These are phyloP conservation scores for Guaruba guarouba DNA, from an alignment of 2,113 vertebrate genomes.

Conservation along the genomic window DNA sequence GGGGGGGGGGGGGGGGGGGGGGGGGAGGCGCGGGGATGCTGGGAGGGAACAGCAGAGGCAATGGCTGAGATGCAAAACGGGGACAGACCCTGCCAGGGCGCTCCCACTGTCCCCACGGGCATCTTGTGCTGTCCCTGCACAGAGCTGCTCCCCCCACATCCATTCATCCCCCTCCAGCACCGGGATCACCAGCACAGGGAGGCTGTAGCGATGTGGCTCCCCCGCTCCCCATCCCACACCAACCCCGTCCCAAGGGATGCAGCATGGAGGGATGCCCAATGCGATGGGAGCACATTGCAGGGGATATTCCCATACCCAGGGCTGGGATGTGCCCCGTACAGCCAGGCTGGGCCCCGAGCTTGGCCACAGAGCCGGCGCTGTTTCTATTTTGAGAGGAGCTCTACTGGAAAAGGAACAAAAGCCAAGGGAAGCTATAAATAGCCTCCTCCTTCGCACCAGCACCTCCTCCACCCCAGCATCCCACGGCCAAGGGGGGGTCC, in stretches of 20 bases:
- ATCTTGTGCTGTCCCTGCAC: not conserved
- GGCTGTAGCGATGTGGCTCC: not conserved
- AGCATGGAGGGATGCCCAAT: not conserved
- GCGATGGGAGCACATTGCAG: accelerated
- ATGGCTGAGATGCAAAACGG: not conserved
- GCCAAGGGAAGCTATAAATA: conserved; percentile 77
- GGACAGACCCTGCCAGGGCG: not conserved
- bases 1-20: too few species aligned
- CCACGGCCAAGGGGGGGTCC: not conserved
- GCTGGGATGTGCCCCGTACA: not conserved
- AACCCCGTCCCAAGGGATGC: not conserved
- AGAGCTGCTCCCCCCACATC: not conserved
- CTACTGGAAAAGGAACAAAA: conserved; percentile 80
- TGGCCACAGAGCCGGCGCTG: conserved; percentile 51
- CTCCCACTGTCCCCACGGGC: not conserved
- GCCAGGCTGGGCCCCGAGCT: not conserved
- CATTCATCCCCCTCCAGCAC: accelerated
- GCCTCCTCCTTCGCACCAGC: conserved; percentile 66
- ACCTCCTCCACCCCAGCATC: conserved; percentile 53
- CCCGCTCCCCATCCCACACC: not conserved
- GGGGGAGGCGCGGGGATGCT: too few species aligned
- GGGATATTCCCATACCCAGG: not conserved
- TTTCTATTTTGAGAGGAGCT: conserved; percentile 76
- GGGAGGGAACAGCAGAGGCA: not conserved
- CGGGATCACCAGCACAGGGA: not conserved